Percentiles rank a stretch among this genome's conserved stretches.
Evolutionary conservation across 2,797 vertebrate species (phyloP).

Genomic region (Tiaroga cobitis): DNA sequence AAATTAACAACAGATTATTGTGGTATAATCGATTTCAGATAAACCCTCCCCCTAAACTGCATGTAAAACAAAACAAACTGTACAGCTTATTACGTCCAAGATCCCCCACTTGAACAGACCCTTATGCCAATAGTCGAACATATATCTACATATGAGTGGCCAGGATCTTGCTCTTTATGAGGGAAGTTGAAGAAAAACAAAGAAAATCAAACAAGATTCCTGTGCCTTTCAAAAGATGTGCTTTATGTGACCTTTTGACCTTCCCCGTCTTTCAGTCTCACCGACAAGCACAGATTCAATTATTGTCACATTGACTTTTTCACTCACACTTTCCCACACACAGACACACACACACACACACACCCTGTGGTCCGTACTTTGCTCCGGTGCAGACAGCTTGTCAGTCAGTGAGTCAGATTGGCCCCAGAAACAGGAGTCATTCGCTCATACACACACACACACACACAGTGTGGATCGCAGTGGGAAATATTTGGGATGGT

Average conservation of each 20-base stretch:
- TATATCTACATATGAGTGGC: neutral
- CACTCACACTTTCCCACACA: constrained; percentile 23
- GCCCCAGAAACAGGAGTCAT: constrained; percentile 67
- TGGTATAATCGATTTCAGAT: neutral
- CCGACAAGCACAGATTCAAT: constrained; percentile 11
- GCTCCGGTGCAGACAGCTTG: constrained; percentile 41
- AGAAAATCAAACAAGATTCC: neutral
- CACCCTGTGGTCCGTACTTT: neutral
- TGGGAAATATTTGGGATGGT: constrained; percentile 84
- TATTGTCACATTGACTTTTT: constrained; percentile 25
- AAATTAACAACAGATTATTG: neutral
- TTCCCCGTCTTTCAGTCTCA: constrained; percentile 18
- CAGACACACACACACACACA: constrained; percentile 31
- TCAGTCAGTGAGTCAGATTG: constrained; percentile 51
- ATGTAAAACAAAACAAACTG: neutral
- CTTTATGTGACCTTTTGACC: constrained; percentile 1
- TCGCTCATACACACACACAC: constrained; percentile 60
- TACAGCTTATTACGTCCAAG: neutral
- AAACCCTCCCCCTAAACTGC: neutral
- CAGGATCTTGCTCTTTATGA: neutral
- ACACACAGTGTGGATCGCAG: constrained; percentile 71
- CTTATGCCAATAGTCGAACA: neutral
- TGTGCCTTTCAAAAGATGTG: constrained; percentile 4
- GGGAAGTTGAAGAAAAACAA: neutral
- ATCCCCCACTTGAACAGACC: neutral